Evolutionary conservation across 2,113 vertebrate species (phyloP), one percentile per base, ranked within the genome.

Genomic region (Varanus salvator): DNA sequence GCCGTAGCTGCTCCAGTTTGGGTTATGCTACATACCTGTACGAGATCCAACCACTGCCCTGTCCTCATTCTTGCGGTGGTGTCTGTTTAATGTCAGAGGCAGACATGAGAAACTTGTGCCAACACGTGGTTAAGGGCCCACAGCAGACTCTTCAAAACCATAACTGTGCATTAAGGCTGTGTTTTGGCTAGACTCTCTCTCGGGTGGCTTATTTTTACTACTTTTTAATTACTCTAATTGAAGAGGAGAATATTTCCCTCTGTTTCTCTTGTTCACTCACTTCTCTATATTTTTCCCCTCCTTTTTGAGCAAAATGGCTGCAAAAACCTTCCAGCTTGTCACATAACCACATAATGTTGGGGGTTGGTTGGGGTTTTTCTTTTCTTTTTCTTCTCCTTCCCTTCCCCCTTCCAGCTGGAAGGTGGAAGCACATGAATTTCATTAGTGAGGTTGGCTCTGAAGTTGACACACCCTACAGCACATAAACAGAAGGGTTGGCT

Each of bases 151-250:
- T 83, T 92, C 34, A 86, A 84, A 95, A 90, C 92, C 92, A 6
- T 93, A 96, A 96, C 90, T 90, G 90, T 95, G 94, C 91, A 90
- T 94, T 94, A 93, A 92, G 89, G 87, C 92, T 96, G 93, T 92
- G 91, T 94, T 95, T 95, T 95, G 94, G 94, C 94, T 90, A 93
- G 91, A 90, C 86, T 93, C 86, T 89, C 92, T 0, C 87, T 92
- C 38, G 93, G 92, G 93, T 96, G 96, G 94, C 95, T 96, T 96
- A 94, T 95, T 96, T 95, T 95, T 96, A 94, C 94, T 95, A 89
- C 94, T 95, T 96, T 95, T 96, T 96, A 96, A 96, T 96, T 96
- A 92, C 93, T 94, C 92, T 96, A 95, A 95, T 96, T 96, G 95
- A 94, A 96, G 93, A 93, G 60, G 93, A 92, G 87, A 91, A 57